These are phyloP conservation scores for Phymastichus coffea DNA, from an alignment of 1,140 invertebrate species.

Conservation along the genomic window DNA sequence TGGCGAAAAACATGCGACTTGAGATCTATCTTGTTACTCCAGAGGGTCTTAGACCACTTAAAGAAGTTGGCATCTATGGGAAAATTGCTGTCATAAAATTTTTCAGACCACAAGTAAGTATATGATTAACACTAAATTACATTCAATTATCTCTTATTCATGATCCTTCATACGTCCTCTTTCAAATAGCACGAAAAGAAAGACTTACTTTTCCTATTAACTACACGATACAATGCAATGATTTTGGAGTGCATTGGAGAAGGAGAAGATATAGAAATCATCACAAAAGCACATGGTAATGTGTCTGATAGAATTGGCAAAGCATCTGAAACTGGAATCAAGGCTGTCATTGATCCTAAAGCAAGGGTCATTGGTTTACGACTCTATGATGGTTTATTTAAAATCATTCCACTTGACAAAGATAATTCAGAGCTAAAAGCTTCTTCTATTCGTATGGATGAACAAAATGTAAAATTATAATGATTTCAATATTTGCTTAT, in stretches of 20 bases:
- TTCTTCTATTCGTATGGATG: constrained; percentile 90
- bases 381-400: constrained; percentile 96
- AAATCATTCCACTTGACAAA: constrained; percentile 92
- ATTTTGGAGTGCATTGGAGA: constrained; percentile 89
- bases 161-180: neutral
- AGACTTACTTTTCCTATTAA: constrained; percentile 93
- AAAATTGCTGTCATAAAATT: constrained; percentile 93
- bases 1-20: constrained; percentile 92
- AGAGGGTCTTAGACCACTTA: constrained; percentile 90
- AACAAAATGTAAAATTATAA: constrained; percentile 65
- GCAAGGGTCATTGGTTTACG: constrained; percentile 91
- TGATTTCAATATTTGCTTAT: neutral
- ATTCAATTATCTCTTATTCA: neutral
- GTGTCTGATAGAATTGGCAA: constrained; percentile 89
- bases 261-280: constrained; percentile 82
- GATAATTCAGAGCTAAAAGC: constrained; percentile 92
- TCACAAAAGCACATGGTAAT: constrained; percentile 95
- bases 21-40: constrained; percentile 97
- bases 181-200: constrained; percentile 82
- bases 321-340: constrained; percentile 90
- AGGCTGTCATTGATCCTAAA: constrained; percentile 94
- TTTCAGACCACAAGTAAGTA: constrained; percentile 83
- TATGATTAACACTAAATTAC: too few relatives aligned
- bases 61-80: constrained; percentile 95
- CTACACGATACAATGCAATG: constrained; percentile 93